Evolutionary conservation across 1,140 invertebrate species (phyloP).

Genomic region (Drosophila nannoptera): DNA sequence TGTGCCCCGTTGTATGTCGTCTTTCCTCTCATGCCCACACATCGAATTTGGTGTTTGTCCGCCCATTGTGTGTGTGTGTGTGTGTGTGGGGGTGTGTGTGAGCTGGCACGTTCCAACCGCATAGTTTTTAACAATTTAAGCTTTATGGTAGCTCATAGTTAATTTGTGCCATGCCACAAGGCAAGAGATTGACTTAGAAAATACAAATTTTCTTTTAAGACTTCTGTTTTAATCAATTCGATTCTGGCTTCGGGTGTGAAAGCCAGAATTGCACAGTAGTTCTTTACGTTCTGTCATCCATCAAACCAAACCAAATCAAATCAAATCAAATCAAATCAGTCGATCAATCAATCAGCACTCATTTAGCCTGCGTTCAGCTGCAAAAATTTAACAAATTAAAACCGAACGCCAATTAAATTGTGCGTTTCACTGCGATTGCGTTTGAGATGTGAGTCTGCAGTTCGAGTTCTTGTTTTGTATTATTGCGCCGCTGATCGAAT

Average conservation of each 20-base stretch:
- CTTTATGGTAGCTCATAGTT: constrained; percentile 33
- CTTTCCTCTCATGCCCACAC: constrained; percentile 5
- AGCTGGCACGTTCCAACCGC: constrained; percentile 30
- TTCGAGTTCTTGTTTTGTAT: constrained; percentile 21
- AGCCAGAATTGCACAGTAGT: no score
- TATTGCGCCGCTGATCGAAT: constrained; percentile 35
- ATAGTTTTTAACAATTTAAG: constrained; percentile 31
- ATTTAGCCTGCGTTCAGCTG: constrained; percentile 53
- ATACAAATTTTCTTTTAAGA: no score
- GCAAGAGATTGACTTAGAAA: neutral
- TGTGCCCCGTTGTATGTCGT: neutral
- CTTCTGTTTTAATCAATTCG: no score
- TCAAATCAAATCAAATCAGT: constrained; percentile 8
- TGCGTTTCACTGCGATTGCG: constrained; percentile 36
- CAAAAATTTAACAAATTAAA: constrained; percentile 32
- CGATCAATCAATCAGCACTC: constrained; percentile 61
- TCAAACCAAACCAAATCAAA: constrained; percentile 29
- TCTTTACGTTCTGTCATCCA: constrained; percentile 40
- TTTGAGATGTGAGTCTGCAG: constrained; percentile 26
- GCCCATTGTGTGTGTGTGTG: constrained; percentile 3
- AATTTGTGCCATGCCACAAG: constrained; percentile 12
- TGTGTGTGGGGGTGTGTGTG: constrained; percentile 5
- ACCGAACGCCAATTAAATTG: constrained; percentile 59
- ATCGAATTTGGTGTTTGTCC: constrained; percentile 34
- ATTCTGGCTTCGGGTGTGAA: neutral